A percentile compares a stretch with the other conserved stretches of the same genome.
Conservation (phyloP, 2,113 vertebrate species). For the Sinocyclocheilus grahami region DNA sequence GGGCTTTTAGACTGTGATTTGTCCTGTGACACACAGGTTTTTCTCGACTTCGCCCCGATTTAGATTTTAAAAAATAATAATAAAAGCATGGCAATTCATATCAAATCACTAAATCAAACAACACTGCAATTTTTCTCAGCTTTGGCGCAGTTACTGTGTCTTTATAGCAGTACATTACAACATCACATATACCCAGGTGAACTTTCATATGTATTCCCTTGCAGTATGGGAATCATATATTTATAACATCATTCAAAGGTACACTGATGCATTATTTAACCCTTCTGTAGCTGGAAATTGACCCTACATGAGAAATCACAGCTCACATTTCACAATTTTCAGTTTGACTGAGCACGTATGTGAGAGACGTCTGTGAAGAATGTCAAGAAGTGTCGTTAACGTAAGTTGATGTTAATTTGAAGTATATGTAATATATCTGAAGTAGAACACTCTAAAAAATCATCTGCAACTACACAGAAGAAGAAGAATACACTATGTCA, state of each 20-base stretch:
- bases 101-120: background rate
- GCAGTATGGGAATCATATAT: background rate
- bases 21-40: conserved; percentile 11
- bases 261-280: conserved; percentile 22
- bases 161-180: background rate
- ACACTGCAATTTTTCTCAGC: background rate
- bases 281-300: conserved; percentile 11
- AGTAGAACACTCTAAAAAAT: background rate
- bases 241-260: background rate
- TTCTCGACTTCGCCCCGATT: background rate
- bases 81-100: background rate
- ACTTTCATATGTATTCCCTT: background rate
- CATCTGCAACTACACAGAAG: background rate
- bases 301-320: conserved; percentile 20
- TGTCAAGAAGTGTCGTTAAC: background rate
- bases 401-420: background rate
- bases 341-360: background rate
- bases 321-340: background rate
- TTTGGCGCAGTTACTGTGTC: background rate
- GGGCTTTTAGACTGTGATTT: background rate
- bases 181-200: background rate
- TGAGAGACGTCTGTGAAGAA: background rate
- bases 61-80: too few species aligned
- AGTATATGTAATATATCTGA: background rate
- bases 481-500: background rate